These are phyloP conservation scores for Acleris holmiana DNA, from an alignment of 2,888 invertebrate genomes.

Conservation along the genomic window DNA sequence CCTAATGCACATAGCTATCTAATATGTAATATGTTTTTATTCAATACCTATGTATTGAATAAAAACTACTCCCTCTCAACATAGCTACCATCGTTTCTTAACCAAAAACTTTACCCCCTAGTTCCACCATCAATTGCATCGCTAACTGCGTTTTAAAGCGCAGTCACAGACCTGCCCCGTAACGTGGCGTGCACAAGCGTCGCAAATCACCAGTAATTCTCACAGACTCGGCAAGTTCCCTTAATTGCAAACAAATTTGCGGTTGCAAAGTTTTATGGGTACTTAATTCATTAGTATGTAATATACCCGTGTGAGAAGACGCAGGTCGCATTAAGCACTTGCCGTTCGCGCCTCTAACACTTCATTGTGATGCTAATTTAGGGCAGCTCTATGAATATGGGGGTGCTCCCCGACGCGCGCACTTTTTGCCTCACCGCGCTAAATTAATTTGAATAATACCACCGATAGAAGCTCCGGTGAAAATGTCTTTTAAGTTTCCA, in stretches of 20 bases:
- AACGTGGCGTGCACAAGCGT: slow-evolving; percentile 19
- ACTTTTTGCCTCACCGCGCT: slow-evolving; percentile 80
- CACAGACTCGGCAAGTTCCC: slow-evolving; percentile 50
- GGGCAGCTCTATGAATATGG: slow-evolving; percentile 81
- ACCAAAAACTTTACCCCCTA: slow-evolving; percentile 1
- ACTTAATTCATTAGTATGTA: slow-evolving; percentile 77
- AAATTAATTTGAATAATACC: slow-evolving; percentile 84
- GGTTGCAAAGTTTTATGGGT: slow-evolving; percentile 64
- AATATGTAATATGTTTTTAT: too few relatives aligned
- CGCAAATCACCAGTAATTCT: slow-evolving; percentile 53
- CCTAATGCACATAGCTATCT: too few relatives aligned
- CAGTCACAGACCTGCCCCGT: slow-evolving; percentile 6
- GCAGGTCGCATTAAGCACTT: slow-evolving; percentile 76
- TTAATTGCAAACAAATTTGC: slow-evolving; percentile 67
- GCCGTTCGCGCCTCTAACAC: slow-evolving; percentile 74
- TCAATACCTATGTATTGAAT: too few relatives aligned
- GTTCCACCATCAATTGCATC: slow-evolving; percentile 16
- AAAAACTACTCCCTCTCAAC: too few relatives aligned
- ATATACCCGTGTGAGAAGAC: slow-evolving; percentile 74
- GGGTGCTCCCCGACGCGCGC: slow-evolving; percentile 70
- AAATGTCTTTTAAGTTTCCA: slow-evolving; percentile 79
- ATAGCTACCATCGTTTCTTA: not conserved
- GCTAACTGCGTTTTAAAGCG: slow-evolving; percentile 29
- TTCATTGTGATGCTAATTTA: slow-evolving; percentile 84
- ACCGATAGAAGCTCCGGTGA: slow-evolving; percentile 72